Base-by-base conservation (phyloP, 2,113 vertebrate genomes). In the Egretta garzetta region DNA sequence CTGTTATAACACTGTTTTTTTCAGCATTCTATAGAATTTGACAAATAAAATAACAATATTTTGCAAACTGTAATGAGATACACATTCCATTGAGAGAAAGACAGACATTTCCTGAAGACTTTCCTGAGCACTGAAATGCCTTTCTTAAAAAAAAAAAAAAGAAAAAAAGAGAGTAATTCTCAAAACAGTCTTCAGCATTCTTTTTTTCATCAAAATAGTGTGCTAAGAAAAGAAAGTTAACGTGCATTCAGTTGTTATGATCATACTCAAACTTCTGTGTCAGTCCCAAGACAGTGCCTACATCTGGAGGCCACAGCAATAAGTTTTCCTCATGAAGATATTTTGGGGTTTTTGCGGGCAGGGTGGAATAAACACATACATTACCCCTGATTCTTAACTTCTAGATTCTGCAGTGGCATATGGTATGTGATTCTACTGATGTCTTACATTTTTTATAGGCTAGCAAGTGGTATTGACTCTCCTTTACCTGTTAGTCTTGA, bases 261-360 rank as follows among this genome's bases (percentile, higher is more conserved):
- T 21, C 11, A 9, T n/a, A 43, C 4, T 71, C 21, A 75, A 13
- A 63, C 1, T 45, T 68, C 22, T 47, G 10, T 71, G 33, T 24
- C 39, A 53, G 5, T 37, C 8, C 6, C 9, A 52, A 60, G 20
- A 64, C 10, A 47, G 11, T 59, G 43, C 9, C 43, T 55, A 59
- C 26, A 71, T 26, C 17, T 37, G 32, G 9, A 88, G 2, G 6
- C 2, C 19, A 74, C 10, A 79, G 33, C 15, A 74, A 14, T 33
- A 62, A 30, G 2, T 9, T 90, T 76, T 83, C 12, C 24, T 63
- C 2, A 28, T 30, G 10, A 71, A 71, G 8, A 6, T 26, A 35
- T 45, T 63, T 63, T 3, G 3, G 4, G 1, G 22, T 64, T 37
- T 49, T 10, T 12, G 1, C 2, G 14, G 9, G 11, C 7, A 58